Evolutionary conservation across 2,888 invertebrate species (phyloP).

Genomic region (Sipha maydis): DNA sequence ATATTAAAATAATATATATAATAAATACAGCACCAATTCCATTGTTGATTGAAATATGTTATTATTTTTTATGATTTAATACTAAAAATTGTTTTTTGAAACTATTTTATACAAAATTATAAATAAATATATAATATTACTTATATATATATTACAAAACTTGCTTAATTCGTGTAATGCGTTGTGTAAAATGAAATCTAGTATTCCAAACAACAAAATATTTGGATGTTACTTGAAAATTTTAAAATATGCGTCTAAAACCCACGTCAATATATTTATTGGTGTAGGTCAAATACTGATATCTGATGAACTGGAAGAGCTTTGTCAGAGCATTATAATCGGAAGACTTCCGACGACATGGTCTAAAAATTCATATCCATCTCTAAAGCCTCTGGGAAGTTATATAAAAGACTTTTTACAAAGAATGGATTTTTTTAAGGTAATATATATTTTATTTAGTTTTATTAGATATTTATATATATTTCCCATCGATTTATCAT

Average conservation of each 20-base stretch:
- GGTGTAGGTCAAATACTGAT: constrained; percentile 74
- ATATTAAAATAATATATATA: no score
- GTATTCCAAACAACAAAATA: neutral
- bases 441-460: neutral
- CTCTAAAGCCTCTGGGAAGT: constrained; percentile 84
- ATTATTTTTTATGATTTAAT: no score
- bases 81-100: no score
- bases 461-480: no score
- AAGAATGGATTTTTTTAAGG: neutral
- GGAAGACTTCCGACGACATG: constrained; percentile 84
- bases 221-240: neutral
- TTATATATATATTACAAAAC: no score
- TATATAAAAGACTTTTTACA: constrained; percentile 81
- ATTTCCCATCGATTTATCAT: no score
- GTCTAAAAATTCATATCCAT: constrained; percentile 87
- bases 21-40: no score
- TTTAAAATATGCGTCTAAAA: neutral
- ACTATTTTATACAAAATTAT: no score
- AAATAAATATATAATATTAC: no score
- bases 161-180: no score
- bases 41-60: no score
- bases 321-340: constrained; percentile 77
- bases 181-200: no score
- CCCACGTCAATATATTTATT: neutral
- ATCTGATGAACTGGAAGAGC: constrained; percentile 83